Evolutionary conservation across 2,888 invertebrate genomes (phyloP).

Genomic region (Beris chalybata): DNA sequence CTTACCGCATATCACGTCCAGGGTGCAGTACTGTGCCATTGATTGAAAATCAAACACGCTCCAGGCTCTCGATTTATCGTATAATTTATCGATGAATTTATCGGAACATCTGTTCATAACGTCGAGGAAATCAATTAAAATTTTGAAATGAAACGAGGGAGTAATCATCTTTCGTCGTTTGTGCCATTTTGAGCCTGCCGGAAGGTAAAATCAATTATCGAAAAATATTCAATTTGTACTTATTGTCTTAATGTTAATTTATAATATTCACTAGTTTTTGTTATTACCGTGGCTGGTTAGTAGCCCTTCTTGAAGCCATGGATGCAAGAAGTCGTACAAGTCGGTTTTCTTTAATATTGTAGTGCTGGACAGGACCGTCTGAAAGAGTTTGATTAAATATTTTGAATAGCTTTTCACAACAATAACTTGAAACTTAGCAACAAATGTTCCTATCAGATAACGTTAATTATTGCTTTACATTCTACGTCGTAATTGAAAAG

Average conservation of each 20-base stretch:
- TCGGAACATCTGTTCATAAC: slow-evolving; percentile 58
- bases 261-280: no score
- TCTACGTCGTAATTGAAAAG: no score
- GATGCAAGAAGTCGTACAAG: slow-evolving; percentile 53
- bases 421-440: no score
- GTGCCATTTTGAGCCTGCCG: slow-evolving; percentile 56
- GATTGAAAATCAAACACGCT: slow-evolving; percentile 59
- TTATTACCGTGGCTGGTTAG: slow-evolving; percentile 54
- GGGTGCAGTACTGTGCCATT: slow-evolving; percentile 56
- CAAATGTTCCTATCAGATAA: no score
- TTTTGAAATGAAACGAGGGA: slow-evolving; percentile 60
- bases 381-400: slow-evolving; percentile 3
- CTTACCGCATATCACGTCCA: slow-evolving; percentile 59
- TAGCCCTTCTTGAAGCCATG: slow-evolving; percentile 59
- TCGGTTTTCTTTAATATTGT: slow-evolving; percentile 57
- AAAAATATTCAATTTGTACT: no score
- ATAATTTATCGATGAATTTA: slow-evolving; percentile 55
- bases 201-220: neutral
- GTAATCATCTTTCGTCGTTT: slow-evolving; percentile 60
- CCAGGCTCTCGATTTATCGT: slow-evolving; percentile 43
- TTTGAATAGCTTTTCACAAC: no score
- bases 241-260: neutral
- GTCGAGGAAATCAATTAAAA: slow-evolving; percentile 57
- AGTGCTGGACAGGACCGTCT: slow-evolving; percentile 52
- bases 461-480: no score